Conservation (phyloP, 2,113 vertebrate species). For the Trichechus manatus region DNA sequence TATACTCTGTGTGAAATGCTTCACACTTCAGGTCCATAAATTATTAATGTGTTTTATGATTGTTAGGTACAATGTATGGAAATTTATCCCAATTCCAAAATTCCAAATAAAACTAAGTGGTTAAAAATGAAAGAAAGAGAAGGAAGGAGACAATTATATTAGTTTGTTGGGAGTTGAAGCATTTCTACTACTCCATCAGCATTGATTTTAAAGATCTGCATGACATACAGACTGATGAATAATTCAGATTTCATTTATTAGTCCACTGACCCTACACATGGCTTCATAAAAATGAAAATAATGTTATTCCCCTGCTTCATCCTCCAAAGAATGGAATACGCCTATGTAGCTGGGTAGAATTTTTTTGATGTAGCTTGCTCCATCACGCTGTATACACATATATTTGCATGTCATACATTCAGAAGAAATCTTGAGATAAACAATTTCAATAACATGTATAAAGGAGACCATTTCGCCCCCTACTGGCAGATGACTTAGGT, state of each 20-base stretch:
- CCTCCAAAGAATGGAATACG: conserved; percentile 55
- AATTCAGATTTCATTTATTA: conserved; percentile 88
- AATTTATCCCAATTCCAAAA: conserved; percentile 78
- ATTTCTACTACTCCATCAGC: conserved; percentile 76
- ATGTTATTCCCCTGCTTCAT: conserved; percentile 75
- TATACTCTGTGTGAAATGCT: conserved; percentile 59
- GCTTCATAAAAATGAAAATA: conserved; percentile 85
- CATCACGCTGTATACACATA: conserved; percentile 58
- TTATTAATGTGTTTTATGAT: conserved; percentile 81
- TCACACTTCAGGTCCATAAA: conserved; percentile 76
- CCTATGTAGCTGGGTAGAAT: not conserved
- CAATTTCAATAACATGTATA: conserved; percentile 60
- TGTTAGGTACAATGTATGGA: conserved; percentile 76
- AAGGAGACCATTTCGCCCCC: conserved; percentile 74
- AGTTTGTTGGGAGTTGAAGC: conserved; percentile 72
- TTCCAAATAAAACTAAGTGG: conserved; percentile 81
- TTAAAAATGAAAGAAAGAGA: conserved; percentile 71
- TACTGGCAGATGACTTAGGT: conserved; percentile 62
- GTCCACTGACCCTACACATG: conserved; percentile 82
- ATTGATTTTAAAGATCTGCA: conserved; percentile 84
- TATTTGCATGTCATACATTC: conserved; percentile 80
- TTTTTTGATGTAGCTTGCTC: conserved; percentile 47
- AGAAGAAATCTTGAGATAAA: conserved; percentile 69
- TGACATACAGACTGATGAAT: conserved; percentile 80
- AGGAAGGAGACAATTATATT: conserved; percentile 74